Base-by-base conservation (phyloP, 2,888 invertebrate genomes). In the Spisula solida region DNA sequence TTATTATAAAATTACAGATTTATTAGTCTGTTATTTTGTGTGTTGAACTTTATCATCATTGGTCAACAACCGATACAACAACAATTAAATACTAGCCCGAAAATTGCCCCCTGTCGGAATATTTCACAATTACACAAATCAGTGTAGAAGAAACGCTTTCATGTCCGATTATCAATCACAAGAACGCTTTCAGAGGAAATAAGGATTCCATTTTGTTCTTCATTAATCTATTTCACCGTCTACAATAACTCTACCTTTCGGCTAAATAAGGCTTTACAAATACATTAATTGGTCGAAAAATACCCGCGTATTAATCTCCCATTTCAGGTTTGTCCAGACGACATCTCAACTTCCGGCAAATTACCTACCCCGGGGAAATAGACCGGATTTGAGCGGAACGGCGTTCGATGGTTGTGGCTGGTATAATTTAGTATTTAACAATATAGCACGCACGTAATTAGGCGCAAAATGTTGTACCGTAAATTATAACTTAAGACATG, bases 281-380 rank as follows among this genome's bases (percentile, higher is more conserved):
- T 29, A 75, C 70, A 82, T 86, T 87, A 91, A 87, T 91, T 87
- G 89, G 83, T 82, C 60, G 41, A 90, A 88, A 90, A 89, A 87
- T 89, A 84, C 85, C 87, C 78, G 87, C 82, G 85, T 89, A 89
- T 89, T 87, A 87, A 86, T 88, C 85, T 89, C 85, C 83, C 87
- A 89, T 91, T 91, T 89, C 84, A 82, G 34, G 34, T 79, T 84
- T 85, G 87, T 85, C 88, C 91, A 87, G 66, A 79, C 80, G 55
- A 82, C 82, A 82, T 80, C 87, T 75, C 84, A 56, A 91, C 89
- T 85, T 91, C 91, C 91, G 91, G 91, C 87, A 70, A 87, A 87
- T 80, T 83, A 85, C 85, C 82, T 87, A 87, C 91, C 85, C 29
- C 79, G 85, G 85, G 85, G 55, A 83, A 51, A 79, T 75, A n/a